These are phyloP conservation scores for Lepidurus apus DNA, from an alignment of 1,140 invertebrate species.

Conservation along the genomic window DNA sequence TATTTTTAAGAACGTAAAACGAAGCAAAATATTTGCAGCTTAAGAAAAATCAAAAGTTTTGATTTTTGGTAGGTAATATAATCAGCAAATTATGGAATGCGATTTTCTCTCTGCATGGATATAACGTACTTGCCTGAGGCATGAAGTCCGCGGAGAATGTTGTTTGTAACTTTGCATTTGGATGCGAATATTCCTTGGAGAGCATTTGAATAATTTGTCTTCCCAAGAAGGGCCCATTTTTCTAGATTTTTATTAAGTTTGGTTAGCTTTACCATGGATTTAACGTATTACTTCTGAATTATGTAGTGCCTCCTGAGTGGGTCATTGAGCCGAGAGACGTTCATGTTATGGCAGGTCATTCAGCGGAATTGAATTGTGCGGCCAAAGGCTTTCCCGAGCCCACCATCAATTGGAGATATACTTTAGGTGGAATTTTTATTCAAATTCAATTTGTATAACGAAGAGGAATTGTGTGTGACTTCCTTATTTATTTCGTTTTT, in stretches of 20 bases:
- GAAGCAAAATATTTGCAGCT: too few species aligned
- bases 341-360: constrained; percentile 30
- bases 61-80: too few species aligned
- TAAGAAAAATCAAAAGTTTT: too few species aligned
- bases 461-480: neutral
- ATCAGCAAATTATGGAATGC: constrained; percentile 34
- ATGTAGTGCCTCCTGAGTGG: constrained; percentile 31
- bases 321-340: constrained; percentile 24
- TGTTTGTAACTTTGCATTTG: neutral
- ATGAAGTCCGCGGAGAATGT: constrained; percentile 20
- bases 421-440: constrained; percentile 21
- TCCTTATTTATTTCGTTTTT: neutral
- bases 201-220: neutral
- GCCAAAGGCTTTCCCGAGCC: constrained; percentile 29
- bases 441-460: neutral
- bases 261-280: neutral
- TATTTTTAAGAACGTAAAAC: too few species aligned
- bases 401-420: constrained; percentile 27
- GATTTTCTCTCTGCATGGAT: constrained; percentile 30
- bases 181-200: neutral
- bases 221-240: neutral
- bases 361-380: constrained; percentile 27
- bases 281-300: neutral
- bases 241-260: neutral
- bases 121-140: neutral